Evolutionary conservation across 2,797 vertebrate species (phyloP).

Genomic region (Poecile montanus): DNA sequence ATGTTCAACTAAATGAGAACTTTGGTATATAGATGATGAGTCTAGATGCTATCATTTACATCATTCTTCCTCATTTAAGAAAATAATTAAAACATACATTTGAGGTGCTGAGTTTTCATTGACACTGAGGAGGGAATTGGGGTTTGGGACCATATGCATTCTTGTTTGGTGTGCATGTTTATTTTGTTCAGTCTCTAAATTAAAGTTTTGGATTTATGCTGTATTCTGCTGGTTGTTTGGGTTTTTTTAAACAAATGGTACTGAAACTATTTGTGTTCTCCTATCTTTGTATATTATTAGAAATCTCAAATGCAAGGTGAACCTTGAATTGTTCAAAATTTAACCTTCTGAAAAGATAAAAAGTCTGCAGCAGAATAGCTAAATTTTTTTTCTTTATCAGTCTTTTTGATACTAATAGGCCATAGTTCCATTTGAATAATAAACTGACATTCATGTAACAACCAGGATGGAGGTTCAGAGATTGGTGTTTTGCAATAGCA

Average conservation of each 20-base stretch:
- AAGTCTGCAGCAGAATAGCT: background rate
- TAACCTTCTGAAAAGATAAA: background rate
- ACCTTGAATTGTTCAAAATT: background rate
- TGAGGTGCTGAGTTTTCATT: slow-evolving; percentile 33
- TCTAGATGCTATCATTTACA: slow-evolving; percentile 38
- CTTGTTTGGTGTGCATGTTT: background rate
- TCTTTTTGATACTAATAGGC: background rate
- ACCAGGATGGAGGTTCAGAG: slow-evolving; percentile 1
- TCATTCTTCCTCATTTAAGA: slow-evolving; percentile 22
- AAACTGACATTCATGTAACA: background rate
- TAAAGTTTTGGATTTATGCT: background rate
- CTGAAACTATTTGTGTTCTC: background rate
- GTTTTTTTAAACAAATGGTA: background rate
- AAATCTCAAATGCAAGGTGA: background rate
- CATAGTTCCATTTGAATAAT: background rate
- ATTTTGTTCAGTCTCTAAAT: slow-evolving; percentile 9
- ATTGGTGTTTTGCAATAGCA: slow-evolving; percentile 23
- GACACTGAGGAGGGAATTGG: background rate
- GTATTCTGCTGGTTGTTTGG: background rate
- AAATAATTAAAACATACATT: slow-evolving; percentile 32
- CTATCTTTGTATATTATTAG: background rate
- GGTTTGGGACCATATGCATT: background rate
- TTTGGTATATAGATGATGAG: slow-evolving; percentile 40
- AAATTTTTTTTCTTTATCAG: background rate
- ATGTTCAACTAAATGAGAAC: slow-evolving; percentile 14